Conservation (phyloP, 2,113 vertebrate genomes). For the Ciconia boyciana region DNA sequence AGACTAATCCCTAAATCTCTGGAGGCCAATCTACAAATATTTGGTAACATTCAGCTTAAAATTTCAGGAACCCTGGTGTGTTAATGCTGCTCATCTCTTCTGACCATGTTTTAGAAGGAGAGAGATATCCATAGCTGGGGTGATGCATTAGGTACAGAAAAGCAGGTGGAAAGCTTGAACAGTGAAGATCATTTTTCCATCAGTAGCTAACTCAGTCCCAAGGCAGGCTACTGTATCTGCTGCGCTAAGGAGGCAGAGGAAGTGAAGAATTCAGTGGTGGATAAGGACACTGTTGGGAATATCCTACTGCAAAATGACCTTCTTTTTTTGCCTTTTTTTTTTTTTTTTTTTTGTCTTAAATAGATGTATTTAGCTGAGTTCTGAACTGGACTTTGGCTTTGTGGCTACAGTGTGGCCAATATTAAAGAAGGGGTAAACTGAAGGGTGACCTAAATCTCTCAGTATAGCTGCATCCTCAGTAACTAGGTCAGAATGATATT, state of each 20-base stretch:
- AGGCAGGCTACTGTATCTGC: not conserved
- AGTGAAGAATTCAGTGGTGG: not conserved
- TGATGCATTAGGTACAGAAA: not conserved
- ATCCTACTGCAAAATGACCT: not conserved
- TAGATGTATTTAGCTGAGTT: not conserved
- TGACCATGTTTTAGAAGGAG: not conserved
- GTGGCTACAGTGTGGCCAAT: not conserved
- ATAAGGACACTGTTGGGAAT: not conserved
- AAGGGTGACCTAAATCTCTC: not conserved
- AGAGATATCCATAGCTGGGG: not conserved
- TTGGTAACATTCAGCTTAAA: not conserved
- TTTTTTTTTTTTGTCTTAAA: no score
- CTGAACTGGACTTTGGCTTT: not conserved
- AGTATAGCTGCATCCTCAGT: not conserved
- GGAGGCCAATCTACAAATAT: not conserved
- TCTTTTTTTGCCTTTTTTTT: rapidly evolving
- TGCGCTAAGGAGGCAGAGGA: not conserved
- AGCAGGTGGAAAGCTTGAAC: not conserved
- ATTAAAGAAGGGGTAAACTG: not conserved
- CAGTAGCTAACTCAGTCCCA: not conserved
- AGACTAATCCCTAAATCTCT: not conserved
- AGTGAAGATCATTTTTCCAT: not conserved
- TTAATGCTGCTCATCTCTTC: not conserved
- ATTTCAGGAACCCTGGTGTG: not conserved
- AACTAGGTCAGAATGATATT: not conserved